A percentile compares a stretch with the other conserved stretches of the same genome.
phyloP scores from a whole-genome alignment of 2,888 invertebrate genomes.

The Anthophora plumipes region DNA sequence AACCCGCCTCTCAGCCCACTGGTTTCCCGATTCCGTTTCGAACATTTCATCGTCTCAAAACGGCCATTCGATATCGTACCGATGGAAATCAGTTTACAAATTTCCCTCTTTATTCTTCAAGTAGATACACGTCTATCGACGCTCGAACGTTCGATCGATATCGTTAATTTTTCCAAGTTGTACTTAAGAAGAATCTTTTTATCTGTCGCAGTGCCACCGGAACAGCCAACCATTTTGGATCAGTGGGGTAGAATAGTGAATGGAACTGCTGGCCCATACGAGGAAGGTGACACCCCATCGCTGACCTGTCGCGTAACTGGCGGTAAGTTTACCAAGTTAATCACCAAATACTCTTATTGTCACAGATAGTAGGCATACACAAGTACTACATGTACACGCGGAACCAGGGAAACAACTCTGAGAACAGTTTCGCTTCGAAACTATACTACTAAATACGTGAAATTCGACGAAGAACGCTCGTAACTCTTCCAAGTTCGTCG shows the following conservation, averaged over 20 bases:
- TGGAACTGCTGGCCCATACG: slow-evolving; percentile 92
- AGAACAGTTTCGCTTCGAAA: neutral
- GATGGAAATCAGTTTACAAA: neutral
- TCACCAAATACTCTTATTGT: neutral
- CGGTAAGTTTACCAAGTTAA: slow-evolving; percentile 87
- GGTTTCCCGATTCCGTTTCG: neutral
- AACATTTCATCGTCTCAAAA: neutral
- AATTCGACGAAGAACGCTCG: slow-evolving; percentile 41
- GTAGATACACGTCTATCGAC: too few species aligned
- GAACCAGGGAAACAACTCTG: neutral
- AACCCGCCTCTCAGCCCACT: neutral
- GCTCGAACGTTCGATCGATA: too few species aligned
- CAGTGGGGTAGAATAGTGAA: slow-evolving; percentile 93
- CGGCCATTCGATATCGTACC: neutral
- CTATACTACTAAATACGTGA: slow-evolving; percentile 11
- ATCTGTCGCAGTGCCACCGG: slow-evolving; percentile 92
- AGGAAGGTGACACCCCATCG: slow-evolving; percentile 93
- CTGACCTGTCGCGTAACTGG: slow-evolving; percentile 95
- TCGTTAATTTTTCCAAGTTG: neutral
- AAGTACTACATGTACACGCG: too few species aligned
- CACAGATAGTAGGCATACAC: too few species aligned
- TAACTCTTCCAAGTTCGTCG: neutral
- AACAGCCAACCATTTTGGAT: slow-evolving; percentile 93
- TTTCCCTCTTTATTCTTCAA: neutral
- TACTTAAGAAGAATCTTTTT: neutral